Evolutionary conservation across 1,140 invertebrate genomes (phyloP).

Genomic region (Pogonus chalceus): DNA sequence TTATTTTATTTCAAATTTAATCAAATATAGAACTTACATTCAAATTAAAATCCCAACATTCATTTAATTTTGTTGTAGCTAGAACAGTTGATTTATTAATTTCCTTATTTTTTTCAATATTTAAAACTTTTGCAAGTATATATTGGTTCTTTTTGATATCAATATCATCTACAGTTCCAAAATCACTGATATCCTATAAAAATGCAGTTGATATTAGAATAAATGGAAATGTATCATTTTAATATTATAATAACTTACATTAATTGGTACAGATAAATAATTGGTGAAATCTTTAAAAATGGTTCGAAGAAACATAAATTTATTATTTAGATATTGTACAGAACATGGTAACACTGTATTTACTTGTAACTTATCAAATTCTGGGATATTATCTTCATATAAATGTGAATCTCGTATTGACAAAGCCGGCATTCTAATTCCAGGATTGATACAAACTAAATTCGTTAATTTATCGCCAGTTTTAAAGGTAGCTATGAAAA

Average conservation of each 20-base stretch:
- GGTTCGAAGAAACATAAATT: constrained; percentile 24
- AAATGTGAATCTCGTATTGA: constrained; percentile 9
- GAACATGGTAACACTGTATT: constrained; percentile 30
- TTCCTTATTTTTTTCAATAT: constrained; percentile 16
- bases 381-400: constrained; percentile 8
- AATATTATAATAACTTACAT: constrained; percentile 5
- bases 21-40: constrained; percentile 13
- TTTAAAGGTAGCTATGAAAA: constrained; percentile 5
- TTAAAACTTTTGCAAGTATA: constrained; percentile 26
- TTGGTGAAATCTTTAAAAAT: constrained; percentile 23
- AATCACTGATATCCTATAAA: constrained; percentile 8
- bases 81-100: constrained; percentile 13
- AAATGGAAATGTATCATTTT: not conserved
- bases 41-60: constrained; percentile 19
- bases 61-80: constrained; percentile 22
- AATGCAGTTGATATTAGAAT: not conserved
- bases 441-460: constrained; percentile 11
- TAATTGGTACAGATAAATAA: constrained; percentile 19
- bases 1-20: not conserved
- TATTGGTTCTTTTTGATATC: constrained; percentile 25
- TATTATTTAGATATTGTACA: constrained; percentile 19
- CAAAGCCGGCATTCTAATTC: not conserved
- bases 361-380: constrained; percentile 22
- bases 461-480: constrained; percentile 1
- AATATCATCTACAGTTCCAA: constrained; percentile 17